phyloP scores from a whole-genome alignment of 2,888 invertebrate species.

The Synergus gifuensis region DNA sequence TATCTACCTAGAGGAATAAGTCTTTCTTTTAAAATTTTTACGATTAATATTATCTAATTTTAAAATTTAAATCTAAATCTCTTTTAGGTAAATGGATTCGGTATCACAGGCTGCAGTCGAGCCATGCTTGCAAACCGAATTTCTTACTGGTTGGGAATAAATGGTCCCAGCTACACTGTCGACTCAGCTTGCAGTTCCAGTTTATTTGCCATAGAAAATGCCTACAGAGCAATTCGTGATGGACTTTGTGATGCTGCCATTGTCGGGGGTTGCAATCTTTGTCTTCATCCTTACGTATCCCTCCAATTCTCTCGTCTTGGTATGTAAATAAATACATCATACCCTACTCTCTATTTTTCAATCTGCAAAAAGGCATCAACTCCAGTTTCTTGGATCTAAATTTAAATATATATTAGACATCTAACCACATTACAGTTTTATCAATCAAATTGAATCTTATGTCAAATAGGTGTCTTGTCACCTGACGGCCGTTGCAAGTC shows the following conservation, averaged over 20 bases:
- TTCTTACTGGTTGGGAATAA: slow-evolving; percentile 91
- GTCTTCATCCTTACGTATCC: slow-evolving; percentile 91
- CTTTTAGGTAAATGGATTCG: slow-evolving; percentile 80
- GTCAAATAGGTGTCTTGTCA: slow-evolving; percentile 84
- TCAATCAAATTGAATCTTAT: background rate
- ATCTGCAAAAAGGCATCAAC: background rate
- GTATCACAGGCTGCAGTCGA: slow-evolving; percentile 88
- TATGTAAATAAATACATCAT: slow-evolving; percentile 16
- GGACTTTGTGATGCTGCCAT: slow-evolving; percentile 93
- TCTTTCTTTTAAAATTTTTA: no score
- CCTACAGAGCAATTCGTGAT: slow-evolving; percentile 86
- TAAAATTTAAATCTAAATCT: background rate
- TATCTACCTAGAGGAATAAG: no score
- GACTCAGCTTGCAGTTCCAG: slow-evolving; percentile 97
- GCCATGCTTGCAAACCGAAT: slow-evolving; percentile 95
- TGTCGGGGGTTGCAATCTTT: slow-evolving; percentile 91
- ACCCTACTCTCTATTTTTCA: background rate
- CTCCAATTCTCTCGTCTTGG: slow-evolving; percentile 86
- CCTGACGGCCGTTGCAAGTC: slow-evolving; percentile 92
- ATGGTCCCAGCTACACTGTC: slow-evolving; percentile 91
- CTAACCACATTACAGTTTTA: background rate
- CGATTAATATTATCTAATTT: background rate
- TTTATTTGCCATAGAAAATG: slow-evolving; percentile 90
- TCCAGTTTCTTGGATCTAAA: background rate
- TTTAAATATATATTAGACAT: background rate